These are phyloP conservation scores for Macrochelys suwanniensis DNA, from an alignment of 2,797 vertebrate species.

Conservation along the genomic window DNA sequence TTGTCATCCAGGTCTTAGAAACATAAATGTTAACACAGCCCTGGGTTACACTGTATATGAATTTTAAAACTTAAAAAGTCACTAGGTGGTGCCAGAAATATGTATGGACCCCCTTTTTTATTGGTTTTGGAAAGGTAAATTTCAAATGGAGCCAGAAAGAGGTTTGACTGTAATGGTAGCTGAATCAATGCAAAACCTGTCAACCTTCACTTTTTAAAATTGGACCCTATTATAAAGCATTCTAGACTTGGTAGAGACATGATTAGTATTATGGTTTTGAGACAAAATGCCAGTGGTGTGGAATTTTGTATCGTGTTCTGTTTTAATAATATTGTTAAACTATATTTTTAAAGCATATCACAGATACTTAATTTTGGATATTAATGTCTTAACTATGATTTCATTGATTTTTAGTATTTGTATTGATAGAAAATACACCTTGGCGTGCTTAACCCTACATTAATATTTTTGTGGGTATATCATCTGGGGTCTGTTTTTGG, in stretches of 20 bases:
- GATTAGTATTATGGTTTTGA: not conserved
- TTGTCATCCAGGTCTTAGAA: not conserved
- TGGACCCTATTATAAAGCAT: not conserved
- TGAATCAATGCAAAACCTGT: not conserved
- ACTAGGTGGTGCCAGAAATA: not conserved
- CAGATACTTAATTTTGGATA: not conserved
- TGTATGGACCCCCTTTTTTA: not conserved
- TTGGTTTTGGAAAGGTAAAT: not conserved
- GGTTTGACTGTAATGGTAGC: not conserved
- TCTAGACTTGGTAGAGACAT: not conserved
- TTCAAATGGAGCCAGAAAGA: not conserved
- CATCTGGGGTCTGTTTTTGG: not conserved
- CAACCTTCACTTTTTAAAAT: not conserved
- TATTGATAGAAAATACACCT: not conserved
- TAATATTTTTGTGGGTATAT: not conserved
- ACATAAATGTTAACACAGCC: not conserved
- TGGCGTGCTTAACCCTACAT: not conserved
- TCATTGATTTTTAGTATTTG: not conserved
- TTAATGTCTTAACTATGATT: not conserved
- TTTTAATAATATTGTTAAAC: not conserved
- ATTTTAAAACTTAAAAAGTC: not conserved
- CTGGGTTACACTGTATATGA: not conserved
- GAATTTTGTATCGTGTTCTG: not conserved
- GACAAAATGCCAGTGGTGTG: too few species aligned
- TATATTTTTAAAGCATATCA: not conserved